Base-by-base conservation (phyloP, 2,888 invertebrate species). In the Norana najaformis region DNA sequence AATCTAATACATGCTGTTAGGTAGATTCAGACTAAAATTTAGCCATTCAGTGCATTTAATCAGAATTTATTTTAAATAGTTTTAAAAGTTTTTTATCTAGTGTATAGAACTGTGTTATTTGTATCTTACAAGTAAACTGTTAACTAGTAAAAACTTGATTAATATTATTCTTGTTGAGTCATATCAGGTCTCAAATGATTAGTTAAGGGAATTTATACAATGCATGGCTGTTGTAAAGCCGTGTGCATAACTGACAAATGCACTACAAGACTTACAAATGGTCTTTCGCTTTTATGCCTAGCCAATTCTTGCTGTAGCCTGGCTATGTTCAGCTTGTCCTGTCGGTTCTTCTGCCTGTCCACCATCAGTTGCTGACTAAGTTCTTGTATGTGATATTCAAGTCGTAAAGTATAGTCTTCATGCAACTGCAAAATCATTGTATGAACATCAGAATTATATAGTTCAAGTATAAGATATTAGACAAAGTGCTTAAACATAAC, bases 361-460 rank as follows among this genome's bases (percentile, higher is more conserved):
- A 93, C 93, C n/a, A 93, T 92, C 88, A 94, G 91, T 91, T 93
- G 93, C 23, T 93, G 92, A 90, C 92, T 93, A 89, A 94, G 91
- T 41, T 93, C 93, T 88, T 93, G 93, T 35, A 93, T 92, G 91
- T 93, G 93, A 88, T 92, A 91, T 92, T 93, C 94, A 88, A 93
- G 91, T 16, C 89, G 90, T 38, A 85, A 37, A 85, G 37, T 37
- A 85, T 85, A 85, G 37, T 85, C 36, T 37, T 85, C 85, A 35
- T 85, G 85, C 85, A 85, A 23, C 85, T 85, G 35, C 35, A 85
- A 85, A 35, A 20, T 36, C 85, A 85, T 35, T 85, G 85, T 37
- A 85, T 2, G n/a, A n/a, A 34, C 36, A 34, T 83, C 30, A 35
- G 83, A 83, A 35, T 20, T 16, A 35, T 30, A 36, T 5, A 83